Percentiles rank a stretch among this genome's conserved stretches.
These are phyloP conservation scores for Leuciscus waleckii DNA, from an alignment of 2,797 vertebrate genomes.

Conservation along the genomic window DNA sequence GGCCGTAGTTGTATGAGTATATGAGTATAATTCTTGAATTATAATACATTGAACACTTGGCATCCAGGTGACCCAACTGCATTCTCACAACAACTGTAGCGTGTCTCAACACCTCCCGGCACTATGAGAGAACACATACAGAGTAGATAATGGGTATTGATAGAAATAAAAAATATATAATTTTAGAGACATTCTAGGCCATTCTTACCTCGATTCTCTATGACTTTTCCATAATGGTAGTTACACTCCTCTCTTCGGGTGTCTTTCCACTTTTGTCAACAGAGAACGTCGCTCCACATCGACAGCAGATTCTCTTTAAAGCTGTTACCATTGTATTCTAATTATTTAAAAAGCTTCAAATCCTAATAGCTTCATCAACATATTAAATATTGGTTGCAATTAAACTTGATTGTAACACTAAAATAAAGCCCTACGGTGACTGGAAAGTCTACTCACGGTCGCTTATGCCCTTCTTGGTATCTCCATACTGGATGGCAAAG, in stretches of 20 bases:
- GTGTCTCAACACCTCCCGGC: conserved; percentile 80
- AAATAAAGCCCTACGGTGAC: background rate
- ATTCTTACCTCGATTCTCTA: conserved; percentile 77
- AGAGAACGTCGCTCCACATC: conserved; percentile 80
- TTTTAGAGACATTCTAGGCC: background rate
- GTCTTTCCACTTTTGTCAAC: conserved; percentile 78
- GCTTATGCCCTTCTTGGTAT: conserved; percentile 68
- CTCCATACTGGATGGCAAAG: conserved; percentile 72
- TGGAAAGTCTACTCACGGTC: conserved; percentile 73
- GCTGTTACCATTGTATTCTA: conserved; percentile 66
- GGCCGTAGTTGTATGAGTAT: background rate
- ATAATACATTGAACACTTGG: conserved; percentile 81
- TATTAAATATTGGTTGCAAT: background rate
- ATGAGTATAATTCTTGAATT: background rate
- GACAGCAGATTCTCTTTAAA: conserved; percentile 82
- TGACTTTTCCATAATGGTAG: conserved; percentile 82
- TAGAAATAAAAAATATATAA: background rate
- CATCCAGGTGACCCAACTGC: conserved; percentile 81
- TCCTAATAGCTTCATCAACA: background rate
- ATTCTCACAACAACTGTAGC: conserved; percentile 84
- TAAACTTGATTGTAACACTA: background rate
- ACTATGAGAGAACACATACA: conserved; percentile 68
- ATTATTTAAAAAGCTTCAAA: conserved; percentile 25
- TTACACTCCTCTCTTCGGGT: conserved; percentile 82
- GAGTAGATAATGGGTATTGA: background rate